A percentile compares a stretch with the other conserved stretches of the same genome.
phyloP scores from a whole-genome alignment of 1,140 invertebrate genomes.

The Subanguina moxae region DNA sequence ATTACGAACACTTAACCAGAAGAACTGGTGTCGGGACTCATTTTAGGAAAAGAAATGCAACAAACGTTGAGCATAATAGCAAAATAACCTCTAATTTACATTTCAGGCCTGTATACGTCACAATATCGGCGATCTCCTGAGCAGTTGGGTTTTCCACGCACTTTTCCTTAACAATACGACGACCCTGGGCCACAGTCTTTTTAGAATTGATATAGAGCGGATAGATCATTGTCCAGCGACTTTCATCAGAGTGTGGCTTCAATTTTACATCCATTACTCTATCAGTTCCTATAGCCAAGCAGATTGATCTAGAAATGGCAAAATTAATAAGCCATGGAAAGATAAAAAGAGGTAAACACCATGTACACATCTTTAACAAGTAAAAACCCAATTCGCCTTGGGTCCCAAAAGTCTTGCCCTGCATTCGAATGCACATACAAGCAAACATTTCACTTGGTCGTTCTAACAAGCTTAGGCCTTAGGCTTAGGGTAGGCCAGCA shows the following conservation, averaged over 20 bases:
- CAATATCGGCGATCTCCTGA: slow-evolving; percentile 85
- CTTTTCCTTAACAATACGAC: slow-evolving; percentile 75
- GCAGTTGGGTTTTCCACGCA: slow-evolving; percentile 60
- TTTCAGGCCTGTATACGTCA: slow-evolving; percentile 74
- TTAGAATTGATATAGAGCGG: slow-evolving; percentile 91
- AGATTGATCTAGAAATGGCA: neutral
- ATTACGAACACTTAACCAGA: too few relatives aligned
- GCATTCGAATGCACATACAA: too few relatives aligned
- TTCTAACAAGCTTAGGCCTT: too few relatives aligned
- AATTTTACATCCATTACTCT: slow-evolving; percentile 15
- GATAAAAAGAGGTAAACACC: too few relatives aligned
- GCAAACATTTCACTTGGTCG: too few relatives aligned
- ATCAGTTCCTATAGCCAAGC: neutral
- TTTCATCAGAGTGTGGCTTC: slow-evolving; percentile 45
- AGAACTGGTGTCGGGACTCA: too few relatives aligned
- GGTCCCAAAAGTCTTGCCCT: too few relatives aligned
- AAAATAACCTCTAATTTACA: slow-evolving; percentile 73
- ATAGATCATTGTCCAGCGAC: slow-evolving; percentile 88
- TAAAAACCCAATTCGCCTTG: too few relatives aligned
- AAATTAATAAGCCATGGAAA: neutral
- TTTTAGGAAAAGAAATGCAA: too few relatives aligned
- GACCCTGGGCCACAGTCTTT: slow-evolving; percentile 79
- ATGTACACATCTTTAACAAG: too few relatives aligned
- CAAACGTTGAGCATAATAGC: too few relatives aligned
- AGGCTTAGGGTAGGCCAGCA: too few relatives aligned